These are phyloP conservation scores for Sipunculus nudus DNA, from an alignment of 2,888 invertebrate genomes.

Conservation along the genomic window DNA sequence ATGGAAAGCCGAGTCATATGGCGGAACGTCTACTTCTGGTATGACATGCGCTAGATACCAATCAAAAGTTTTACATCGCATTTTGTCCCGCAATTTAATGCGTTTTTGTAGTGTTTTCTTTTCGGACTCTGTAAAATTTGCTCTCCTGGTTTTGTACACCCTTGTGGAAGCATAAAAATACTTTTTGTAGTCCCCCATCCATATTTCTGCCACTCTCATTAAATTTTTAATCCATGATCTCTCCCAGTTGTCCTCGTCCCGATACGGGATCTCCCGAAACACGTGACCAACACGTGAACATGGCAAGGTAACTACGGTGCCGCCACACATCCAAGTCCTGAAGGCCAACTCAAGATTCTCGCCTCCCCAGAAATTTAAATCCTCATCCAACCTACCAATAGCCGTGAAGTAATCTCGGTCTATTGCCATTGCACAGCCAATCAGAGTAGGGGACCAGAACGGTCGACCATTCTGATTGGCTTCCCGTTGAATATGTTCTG, in stretches of 20 bases:
- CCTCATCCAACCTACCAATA: constrained; percentile 29
- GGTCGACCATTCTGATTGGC: constrained; percentile 15
- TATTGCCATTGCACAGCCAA: constrained; percentile 38
- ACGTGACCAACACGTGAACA: constrained; percentile 33
- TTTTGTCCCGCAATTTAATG: constrained; percentile 3
- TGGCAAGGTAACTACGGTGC: constrained; percentile 23
- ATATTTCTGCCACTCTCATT: constrained; percentile 1
- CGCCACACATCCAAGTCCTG: constrained; percentile 32
- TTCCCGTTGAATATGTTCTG: constrained; percentile 15
- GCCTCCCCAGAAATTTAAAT: constrained; percentile 31
- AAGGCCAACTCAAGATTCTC: constrained; percentile 34
- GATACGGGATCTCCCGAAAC: constrained; percentile 22
- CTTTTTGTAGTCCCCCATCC: constrained; percentile 4
- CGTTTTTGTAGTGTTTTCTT: constrained; percentile 5
- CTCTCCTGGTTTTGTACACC: constrained; percentile 14
- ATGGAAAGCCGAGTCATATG: constrained; percentile 31
- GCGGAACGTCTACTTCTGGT: constrained; percentile 21
- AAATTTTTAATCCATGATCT: constrained; percentile 20
- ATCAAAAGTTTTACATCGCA: constrained; percentile 23
- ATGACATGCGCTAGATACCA: constrained; percentile 25
- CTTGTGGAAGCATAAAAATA: constrained; percentile 21
- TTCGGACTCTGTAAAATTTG: constrained; percentile 12
- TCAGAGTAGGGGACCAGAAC: constrained; percentile 26
- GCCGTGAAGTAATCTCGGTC: constrained; percentile 25
- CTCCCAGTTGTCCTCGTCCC: constrained; percentile 9